A percentile compares a stretch with the other conserved stretches of the same genome.
These are phyloP conservation scores for Bradysia coprophila DNA, from an alignment of 1,140 invertebrate species.

Conservation along the genomic window DNA sequence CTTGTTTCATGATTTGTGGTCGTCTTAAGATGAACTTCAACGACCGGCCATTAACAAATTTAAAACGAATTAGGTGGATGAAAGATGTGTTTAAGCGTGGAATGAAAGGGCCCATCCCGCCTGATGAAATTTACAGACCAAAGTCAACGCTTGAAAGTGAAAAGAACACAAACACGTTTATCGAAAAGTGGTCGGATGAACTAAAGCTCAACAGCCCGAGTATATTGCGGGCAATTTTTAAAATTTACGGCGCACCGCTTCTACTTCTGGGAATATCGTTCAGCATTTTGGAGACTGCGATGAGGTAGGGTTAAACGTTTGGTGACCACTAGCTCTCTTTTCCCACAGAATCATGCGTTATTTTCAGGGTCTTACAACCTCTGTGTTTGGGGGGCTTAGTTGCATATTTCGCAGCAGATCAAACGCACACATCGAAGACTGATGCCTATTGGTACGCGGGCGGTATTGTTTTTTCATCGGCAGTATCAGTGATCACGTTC, in stretches of 20 bases:
- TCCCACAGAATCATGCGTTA: background rate
- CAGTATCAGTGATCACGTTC: constrained; percentile 39
- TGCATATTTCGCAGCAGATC: constrained; percentile 38
- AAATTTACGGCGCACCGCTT: constrained; percentile 29
- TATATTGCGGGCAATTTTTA: constrained; percentile 28
- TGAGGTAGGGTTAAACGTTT: constrained; percentile 24
- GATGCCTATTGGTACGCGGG: constrained; percentile 47
- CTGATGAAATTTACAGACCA: constrained; percentile 27
- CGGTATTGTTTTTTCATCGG: constrained; percentile 42
- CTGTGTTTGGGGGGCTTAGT: constrained; percentile 47
- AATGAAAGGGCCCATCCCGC: constrained; percentile 23
- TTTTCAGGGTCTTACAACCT: constrained; percentile 46
- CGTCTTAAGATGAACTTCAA: no score
- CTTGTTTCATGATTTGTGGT: no score
- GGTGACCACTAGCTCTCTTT: background rate
- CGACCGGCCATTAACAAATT: no score
- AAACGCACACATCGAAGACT: constrained; percentile 15
- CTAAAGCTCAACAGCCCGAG: constrained; percentile 26
- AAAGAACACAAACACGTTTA: constrained; percentile 14
- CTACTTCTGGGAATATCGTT: constrained; percentile 28
- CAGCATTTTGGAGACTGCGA: constrained; percentile 28
- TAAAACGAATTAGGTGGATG: constrained; percentile 27
- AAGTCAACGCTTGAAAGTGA: constrained; percentile 16
- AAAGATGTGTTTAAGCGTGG: constrained; percentile 24
- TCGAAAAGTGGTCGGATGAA: constrained; percentile 16